Conservation (phyloP, 2,113 vertebrate genomes). For the Corythornis vintsioides region DNA sequence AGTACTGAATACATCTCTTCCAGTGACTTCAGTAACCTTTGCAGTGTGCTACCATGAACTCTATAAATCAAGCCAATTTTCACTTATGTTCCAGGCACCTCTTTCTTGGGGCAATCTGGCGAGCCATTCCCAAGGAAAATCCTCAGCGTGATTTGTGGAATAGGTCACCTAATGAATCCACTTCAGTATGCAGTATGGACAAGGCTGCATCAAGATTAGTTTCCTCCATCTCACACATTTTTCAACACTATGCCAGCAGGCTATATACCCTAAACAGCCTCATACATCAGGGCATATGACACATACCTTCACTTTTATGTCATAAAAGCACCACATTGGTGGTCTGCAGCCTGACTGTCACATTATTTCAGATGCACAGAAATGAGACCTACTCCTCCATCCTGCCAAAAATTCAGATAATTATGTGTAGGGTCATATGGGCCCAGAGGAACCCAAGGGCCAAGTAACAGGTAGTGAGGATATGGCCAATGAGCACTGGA, state of each 20-base stretch:
- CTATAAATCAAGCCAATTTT: background rate
- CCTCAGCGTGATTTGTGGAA: background rate
- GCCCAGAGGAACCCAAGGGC: background rate
- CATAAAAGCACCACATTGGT: background rate
- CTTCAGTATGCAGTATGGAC: background rate
- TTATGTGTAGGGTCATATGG: background rate
- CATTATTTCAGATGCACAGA: background rate
- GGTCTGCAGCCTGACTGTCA: background rate
- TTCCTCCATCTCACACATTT: background rate
- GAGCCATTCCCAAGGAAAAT: background rate
- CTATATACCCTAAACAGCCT: background rate
- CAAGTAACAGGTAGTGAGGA: accelerated
- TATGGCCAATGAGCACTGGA: background rate
- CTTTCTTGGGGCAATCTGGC: background rate
- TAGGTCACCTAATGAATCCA: background rate
- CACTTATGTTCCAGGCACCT: background rate
- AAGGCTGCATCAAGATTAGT: background rate
- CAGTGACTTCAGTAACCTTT: background rate
- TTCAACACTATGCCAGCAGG: background rate
- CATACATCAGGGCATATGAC: background rate
- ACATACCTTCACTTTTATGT: background rate
- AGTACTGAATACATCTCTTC: background rate
- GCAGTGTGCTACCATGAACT: background rate
- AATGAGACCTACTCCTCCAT: background rate
- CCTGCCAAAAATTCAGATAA: background rate